Evolutionary conservation across 1,140 invertebrate species (phyloP), one percentile per base, ranked within the genome.

Genomic region (Drosophila azteca): DNA sequence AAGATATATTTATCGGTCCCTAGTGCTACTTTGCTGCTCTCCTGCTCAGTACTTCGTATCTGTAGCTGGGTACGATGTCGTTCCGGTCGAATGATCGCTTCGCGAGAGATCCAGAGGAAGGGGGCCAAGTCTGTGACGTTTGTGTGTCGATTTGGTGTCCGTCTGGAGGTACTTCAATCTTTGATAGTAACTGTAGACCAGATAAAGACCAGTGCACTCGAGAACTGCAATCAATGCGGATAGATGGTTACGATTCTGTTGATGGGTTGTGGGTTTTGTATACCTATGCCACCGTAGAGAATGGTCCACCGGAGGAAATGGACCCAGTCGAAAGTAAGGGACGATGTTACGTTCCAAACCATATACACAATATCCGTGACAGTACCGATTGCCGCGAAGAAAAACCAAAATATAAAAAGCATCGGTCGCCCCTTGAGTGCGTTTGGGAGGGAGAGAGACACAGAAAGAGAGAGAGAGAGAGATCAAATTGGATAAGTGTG

Each of bases 251-350:
- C 11, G 2, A 8, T 31, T 31, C 9, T 0, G 11, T 39, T 11
- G 35, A 4, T 5, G 13, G 13, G 11, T 1, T 39, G 13, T 39
- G 13, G 13, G 11, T 0, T 39, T 39, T 39, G 11, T 39, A 39
- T 57, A 83, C 79, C 31, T 31, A 83, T 83, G 11, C 55, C 71
- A 0, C 76, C 11, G 24, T 76, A 83, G 4, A 67, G 45, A 7
- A 79, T 1, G 4, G 45, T 11, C 62, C 69, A 83, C n/a, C 55
- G 4, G 9, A 64, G 7, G 1, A 76, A 43, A 4, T 45, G 11
- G 3, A 0, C 1, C 41, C 11, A 57, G 2, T 64, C 31, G 6
- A 50, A 48, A 9, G 46, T n/a, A 0, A 45, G 22, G 17, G 61
- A 24, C 0, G 35, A 4, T 0, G 24, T 2, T 2, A 83, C 63